Evolutionary conservation across 1,140 invertebrate genomes (phyloP), one percentile per base, ranked within the genome.

Genomic region (Zaprionus vittiger): DNA sequence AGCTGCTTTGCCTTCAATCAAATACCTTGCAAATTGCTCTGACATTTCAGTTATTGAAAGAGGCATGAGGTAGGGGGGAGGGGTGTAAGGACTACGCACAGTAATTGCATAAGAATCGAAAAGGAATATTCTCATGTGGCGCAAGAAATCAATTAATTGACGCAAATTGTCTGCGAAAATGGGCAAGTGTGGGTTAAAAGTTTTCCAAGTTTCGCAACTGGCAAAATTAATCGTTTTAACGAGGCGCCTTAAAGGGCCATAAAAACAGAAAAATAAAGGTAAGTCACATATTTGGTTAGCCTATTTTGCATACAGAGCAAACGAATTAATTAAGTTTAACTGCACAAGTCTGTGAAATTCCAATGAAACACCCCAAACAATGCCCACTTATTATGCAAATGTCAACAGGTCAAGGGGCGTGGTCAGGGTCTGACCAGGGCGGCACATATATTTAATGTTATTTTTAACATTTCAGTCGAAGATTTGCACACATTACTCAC

Each of bases 121-220:
- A 67, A 49, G 61, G 56, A 71, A 74, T 56, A 64, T 71, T 75
- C 70, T 67, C 41, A 61, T 3, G 59, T 64, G 77, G 70, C 63
- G 49, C 17, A 57, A 73, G 68, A 81, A 84, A 89, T 90, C 85
- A 84, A 90, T 84, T 89, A 89, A 89, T 90, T 89, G 80, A 68
- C 71, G 78, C 74, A 86, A 86, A 89, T 87, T 89, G 85, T 89
- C 84, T 89, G 84, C 84, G 84, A 89, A 89, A 89, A 89, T 71
- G 22, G 38, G 70, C 84, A 84, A 84, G 73, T 89, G 85, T 89
- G 73, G 31, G 70, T 38, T 34, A 20, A 67, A 20, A 52, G 37
- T 49, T 52, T 24, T 31, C 62, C 17, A 9, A 64, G 44, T 17
- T 24, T 14, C 20, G 26, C 41, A 17, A 67, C 11, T 65, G 54